A percentile compares a stretch with the other conserved stretches of the same genome.
Conservation (phyloP, 2,888 invertebrate genomes). For the Hesperia comma region DNA sequence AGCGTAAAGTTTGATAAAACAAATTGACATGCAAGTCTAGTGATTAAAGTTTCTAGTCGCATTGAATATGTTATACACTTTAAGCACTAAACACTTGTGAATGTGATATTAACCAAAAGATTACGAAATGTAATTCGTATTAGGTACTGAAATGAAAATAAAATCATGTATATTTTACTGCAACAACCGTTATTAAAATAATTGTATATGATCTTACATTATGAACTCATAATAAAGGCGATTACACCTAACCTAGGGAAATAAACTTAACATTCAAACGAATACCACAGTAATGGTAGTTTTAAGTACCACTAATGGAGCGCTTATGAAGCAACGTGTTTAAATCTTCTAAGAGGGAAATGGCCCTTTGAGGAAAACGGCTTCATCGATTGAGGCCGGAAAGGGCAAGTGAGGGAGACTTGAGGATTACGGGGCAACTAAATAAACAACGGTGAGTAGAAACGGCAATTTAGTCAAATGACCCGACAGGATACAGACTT, state of each 20-base stretch:
- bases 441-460: slow-evolving; percentile 27
- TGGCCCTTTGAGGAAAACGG: slow-evolving; percentile 64
- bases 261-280: slow-evolving; percentile 29
- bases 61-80: not conserved
- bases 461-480: slow-evolving; percentile 26
- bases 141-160: not conserved
- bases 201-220: not conserved
- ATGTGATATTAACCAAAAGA: not conserved
- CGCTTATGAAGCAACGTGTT: slow-evolving; percentile 36
- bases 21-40: not conserved
- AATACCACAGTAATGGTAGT: slow-evolving; percentile 19
- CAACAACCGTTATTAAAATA: too few species aligned
- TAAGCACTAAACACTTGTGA: not conserved
- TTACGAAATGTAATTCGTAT: not conserved
- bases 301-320: slow-evolving; percentile 31
- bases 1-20: not conserved
- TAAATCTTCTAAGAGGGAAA: slow-evolving; percentile 53
- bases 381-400: slow-evolving; percentile 57
- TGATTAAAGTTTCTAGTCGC: not conserved
- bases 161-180: too few species aligned
- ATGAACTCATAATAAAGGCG: slow-evolving; percentile 7
- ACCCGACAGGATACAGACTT: slow-evolving; percentile 27
- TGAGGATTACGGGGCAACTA: slow-evolving; percentile 21
- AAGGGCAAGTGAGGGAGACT: slow-evolving; percentile 26
- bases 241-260: slow-evolving; percentile 17